Evolutionary conservation across 1,140 invertebrate species (phyloP), one percentile per base, ranked within the genome.

Genomic region (Tyrophagus putrescentiae): DNA sequence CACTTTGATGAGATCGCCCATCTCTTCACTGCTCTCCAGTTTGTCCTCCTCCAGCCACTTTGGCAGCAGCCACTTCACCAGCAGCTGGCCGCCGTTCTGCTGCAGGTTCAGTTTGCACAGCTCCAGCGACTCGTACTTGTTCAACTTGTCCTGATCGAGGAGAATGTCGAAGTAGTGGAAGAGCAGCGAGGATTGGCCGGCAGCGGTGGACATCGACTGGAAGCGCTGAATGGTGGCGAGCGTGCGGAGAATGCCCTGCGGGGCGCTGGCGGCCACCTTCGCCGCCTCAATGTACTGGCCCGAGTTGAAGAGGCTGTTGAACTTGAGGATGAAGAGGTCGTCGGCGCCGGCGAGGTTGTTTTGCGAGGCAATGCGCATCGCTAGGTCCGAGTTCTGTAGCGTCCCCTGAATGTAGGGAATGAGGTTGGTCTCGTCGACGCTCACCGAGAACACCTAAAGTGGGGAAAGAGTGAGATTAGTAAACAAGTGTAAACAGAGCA

Each of bases 21-120:
- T 73, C 75, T 99, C 96, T 75, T 99, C 96, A 61, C 91, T 95
- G 72, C 94, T 98, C 70, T 98, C 94, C 44, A 99, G 76, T 75
- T 99, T 99, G 68, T 98, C 93, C 74, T 99, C 96, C 73, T 98
- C 97, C 5, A 99, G 75, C 95, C 95, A 99, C 71, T 99, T 99
- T n/a, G n/a, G n/a, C n/a, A n/a, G n/a, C n/a, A n/a, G n/a, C 95
- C 95, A 99, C 71, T 99, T 99, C 71, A 98, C 95, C 29, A 98
- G 77, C 0, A 99, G 75, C 66, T 96, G 91, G 69, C 97, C 98
- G 56, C 93, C 82, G 39, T 90, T 90, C 70, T 85, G 81, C 57
- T 92, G 76, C 54, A 99, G 72, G 0, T 98, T 94, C 0, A 91
- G 92, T 59, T 93, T 81, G 73, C 94, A 98, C 1, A 99, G 73